A percentile compares a stretch with the other conserved stretches of the same genome.
Conservation (phyloP, 2,888 invertebrate genomes). For the Myathropa florea region DNA sequence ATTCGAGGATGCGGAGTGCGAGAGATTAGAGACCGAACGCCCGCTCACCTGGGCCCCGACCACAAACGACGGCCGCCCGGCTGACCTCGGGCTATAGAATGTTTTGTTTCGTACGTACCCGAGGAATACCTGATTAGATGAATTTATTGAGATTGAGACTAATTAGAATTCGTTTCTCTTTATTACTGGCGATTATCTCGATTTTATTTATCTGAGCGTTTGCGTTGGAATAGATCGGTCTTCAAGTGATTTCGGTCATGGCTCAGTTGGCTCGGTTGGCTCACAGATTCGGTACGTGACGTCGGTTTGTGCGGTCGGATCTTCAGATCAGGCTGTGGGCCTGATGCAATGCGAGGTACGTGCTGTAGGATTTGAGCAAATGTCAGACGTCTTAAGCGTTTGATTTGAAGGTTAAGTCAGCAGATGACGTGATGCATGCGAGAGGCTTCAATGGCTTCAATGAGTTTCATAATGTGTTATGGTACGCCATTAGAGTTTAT, state of each 20-base stretch:
- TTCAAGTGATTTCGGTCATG: conserved; percentile 11
- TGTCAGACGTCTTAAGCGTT: background rate
- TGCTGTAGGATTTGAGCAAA: background rate
- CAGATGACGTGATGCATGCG: background rate
- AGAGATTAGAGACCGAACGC: background rate
- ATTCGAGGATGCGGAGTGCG: background rate
- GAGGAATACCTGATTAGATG: conserved; percentile 23
- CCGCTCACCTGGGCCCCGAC: conserved; percentile 34
- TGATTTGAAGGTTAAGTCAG: background rate
- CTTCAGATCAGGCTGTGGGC: background rate
- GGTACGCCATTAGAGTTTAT: too few species aligned
- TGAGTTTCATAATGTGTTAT: too few species aligned
- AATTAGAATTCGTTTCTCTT: conserved; percentile 2
- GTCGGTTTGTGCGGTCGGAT: background rate
- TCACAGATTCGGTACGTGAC: conserved; percentile 16
- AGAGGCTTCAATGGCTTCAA: too few species aligned
- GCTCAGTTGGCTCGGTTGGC: background rate
- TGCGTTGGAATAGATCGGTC: background rate
- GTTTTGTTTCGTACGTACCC: background rate
- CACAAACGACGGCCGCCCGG: conserved; percentile 36
- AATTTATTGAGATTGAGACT: conserved; percentile 24
- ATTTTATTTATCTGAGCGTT: conserved; percentile 14
- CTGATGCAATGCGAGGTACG: conserved; percentile 14
- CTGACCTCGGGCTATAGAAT: conserved; percentile 31
- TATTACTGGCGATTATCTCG: background rate